Base-by-base conservation (phyloP, 2,888 invertebrate species). In the Merodon equestris region DNA sequence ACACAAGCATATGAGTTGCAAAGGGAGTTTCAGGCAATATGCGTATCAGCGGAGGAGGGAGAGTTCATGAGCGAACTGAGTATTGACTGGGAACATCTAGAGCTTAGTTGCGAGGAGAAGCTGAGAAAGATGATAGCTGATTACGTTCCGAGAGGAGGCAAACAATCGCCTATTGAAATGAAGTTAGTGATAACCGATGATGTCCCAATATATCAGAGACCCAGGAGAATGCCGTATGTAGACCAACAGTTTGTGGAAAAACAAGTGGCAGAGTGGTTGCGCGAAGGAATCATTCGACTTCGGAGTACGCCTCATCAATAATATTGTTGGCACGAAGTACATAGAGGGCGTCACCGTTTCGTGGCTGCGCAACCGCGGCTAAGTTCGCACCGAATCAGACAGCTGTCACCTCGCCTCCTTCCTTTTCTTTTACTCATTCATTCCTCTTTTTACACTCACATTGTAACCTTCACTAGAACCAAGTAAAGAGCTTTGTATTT, bases 241-340 rank as follows among this genome's bases (percentile, higher is more conserved):
- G 74, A 74, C 13, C 64, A 71, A 36, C 85, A 86, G 85, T 14
- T 85, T 5, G 56, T 82, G 4, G 72, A 84, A 9, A 84, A 85
- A 4, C 83, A 87, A 7, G 79, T 87, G 4, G 10, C 12, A 4
- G 18, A 18, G 2, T 63, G 56, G 64, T 15, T 72, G 10, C 14
- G 48, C 0, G 18, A 61, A n/a, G 56, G 56, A 10, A 38, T 63
- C 18, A 63, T 71, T 10, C 76, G 81, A 56, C 50, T 36, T 86
- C 85, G 1, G 84, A 86, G 3, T 87, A 84, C 57, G 83, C 86
- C 0, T 61, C 67, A 27, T 75, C 82, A 1, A 64, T 82, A 3
- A 66, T 72, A n/a, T 47, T 86, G 7, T 7, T 36, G 36, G 5
- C 36, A 36, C n/a, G n/a, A n/a, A n/a, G n/a, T n/a, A n/a, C n/a